Conservation (phyloP, 2,797 vertebrate species). For the Fratercula arctica region DNA sequence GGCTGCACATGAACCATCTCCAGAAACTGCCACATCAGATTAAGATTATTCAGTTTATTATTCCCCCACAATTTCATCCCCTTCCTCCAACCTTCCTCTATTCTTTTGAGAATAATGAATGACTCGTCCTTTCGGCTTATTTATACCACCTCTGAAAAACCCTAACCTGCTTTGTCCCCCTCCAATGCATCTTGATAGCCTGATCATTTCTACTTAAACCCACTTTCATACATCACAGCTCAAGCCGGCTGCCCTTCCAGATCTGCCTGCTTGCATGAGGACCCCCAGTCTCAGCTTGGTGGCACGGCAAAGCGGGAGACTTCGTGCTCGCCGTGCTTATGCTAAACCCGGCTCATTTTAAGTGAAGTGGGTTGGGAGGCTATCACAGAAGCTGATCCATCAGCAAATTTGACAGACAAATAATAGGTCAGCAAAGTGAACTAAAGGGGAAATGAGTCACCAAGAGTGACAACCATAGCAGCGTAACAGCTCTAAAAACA, state of each 20-base stretch:
- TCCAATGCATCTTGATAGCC: background rate
- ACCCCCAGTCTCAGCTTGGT: accelerated
- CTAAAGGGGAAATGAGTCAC: background rate
- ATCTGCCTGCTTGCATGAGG: background rate
- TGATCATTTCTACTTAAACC: background rate
- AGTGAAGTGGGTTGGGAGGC: background rate
- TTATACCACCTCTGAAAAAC: background rate
- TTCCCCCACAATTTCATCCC: background rate
- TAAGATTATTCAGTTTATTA: background rate
- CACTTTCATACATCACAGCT: background rate
- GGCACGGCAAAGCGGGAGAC: accelerated
- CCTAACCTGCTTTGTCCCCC: background rate
- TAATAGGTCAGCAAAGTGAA: background rate
- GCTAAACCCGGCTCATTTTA: background rate
- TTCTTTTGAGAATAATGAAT: background rate
- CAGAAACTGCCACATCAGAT: background rate
- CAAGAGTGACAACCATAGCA: background rate
- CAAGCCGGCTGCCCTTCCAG: background rate
- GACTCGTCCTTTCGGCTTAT: background rate
- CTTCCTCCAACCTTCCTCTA: background rate
- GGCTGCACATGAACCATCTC: background rate
- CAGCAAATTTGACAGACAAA: background rate
- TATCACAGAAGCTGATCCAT: background rate
- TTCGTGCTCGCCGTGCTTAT: accelerated
- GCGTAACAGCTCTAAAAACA: background rate